phyloP scores from a whole-genome alignment of 2,888 invertebrate genomes.

The Cerceris ruficornis region DNA sequence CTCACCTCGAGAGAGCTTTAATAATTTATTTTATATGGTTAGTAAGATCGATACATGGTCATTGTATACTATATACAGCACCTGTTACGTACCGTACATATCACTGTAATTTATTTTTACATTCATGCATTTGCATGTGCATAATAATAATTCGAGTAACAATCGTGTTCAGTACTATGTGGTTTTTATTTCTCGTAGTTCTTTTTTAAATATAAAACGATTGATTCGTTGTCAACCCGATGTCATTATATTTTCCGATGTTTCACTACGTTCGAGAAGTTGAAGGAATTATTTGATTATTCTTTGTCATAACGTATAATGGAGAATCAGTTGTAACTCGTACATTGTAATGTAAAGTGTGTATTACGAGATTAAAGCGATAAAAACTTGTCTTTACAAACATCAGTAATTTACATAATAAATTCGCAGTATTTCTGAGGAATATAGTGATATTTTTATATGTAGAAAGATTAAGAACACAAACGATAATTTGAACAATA shows the following conservation, averaged over 20 bases:
- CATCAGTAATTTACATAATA: no score
- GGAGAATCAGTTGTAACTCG: neutral
- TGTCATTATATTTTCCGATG: constrained; percentile 12
- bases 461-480: no score
- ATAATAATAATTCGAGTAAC: neutral
- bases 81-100: constrained; percentile 4
- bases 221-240: constrained; percentile 28
- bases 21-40: constrained; percentile 33
- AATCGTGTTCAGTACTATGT: constrained; percentile 32
- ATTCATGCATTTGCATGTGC: constrained; percentile 2
- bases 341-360: constrained; percentile 37
- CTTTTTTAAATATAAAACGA: constrained; percentile 54
- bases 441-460: no score
- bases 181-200: constrained; percentile 25
- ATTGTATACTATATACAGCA: constrained; percentile 3
- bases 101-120: neutral
- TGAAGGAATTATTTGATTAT: neutral
- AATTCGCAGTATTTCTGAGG: no score
- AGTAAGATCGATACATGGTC: constrained; percentile 32
- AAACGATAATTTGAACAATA: no score
- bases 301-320: no score
- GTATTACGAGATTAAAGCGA: constrained; percentile 18
- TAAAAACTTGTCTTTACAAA: constrained; percentile 5
- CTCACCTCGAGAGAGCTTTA: constrained; percentile 29
- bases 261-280: constrained; percentile 20